These are phyloP conservation scores for Myiothlypis chrysogaster DNA, from an alignment of 2,797 vertebrate species.

Conservation along the genomic window DNA sequence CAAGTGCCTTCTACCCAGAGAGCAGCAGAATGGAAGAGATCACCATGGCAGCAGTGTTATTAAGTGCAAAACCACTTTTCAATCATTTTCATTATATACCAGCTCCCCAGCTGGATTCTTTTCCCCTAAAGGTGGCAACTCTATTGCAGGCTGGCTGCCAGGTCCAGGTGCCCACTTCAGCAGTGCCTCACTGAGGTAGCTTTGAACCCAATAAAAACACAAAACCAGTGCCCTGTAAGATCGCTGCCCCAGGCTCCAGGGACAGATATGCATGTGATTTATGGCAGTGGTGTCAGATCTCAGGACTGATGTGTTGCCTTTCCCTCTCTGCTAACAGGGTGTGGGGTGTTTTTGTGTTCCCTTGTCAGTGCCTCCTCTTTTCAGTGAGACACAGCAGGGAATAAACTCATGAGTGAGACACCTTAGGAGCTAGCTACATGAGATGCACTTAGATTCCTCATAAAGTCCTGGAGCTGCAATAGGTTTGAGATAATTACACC, in stretches of 20 bases:
- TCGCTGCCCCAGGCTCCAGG: not conserved
- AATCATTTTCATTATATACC: constrained; percentile 34
- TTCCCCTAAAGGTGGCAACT: constrained; percentile 39
- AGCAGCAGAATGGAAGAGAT: constrained; percentile 49
- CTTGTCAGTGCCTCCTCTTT: not conserved
- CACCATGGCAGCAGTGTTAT: constrained; percentile 64
- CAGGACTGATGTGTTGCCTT: not conserved
- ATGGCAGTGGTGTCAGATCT: not conserved
- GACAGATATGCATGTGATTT: not conserved
- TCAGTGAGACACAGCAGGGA: not conserved
- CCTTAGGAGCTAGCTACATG: constrained; percentile 19
- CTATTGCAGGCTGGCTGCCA: not conserved
- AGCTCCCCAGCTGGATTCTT: not conserved
- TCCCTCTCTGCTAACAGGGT: not conserved
- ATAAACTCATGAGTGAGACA: not conserved
- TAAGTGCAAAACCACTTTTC: constrained; percentile 61
- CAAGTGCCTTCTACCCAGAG: constrained; percentile 31
- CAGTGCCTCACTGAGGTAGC: not conserved
- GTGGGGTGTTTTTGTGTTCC: not conserved
- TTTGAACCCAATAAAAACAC: not conserved
- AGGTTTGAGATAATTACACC: constrained; percentile 63
- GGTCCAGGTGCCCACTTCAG: not conserved
- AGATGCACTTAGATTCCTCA: constrained; percentile 35
- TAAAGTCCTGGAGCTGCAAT: constrained; percentile 47
- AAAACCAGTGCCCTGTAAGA: not conserved